A percentile compares a stretch with the other conserved stretches of the same genome.
These are phyloP conservation scores for Mastomys natalensis DNA, from an alignment of 2,113 vertebrate genomes.

Conservation along the genomic window DNA sequence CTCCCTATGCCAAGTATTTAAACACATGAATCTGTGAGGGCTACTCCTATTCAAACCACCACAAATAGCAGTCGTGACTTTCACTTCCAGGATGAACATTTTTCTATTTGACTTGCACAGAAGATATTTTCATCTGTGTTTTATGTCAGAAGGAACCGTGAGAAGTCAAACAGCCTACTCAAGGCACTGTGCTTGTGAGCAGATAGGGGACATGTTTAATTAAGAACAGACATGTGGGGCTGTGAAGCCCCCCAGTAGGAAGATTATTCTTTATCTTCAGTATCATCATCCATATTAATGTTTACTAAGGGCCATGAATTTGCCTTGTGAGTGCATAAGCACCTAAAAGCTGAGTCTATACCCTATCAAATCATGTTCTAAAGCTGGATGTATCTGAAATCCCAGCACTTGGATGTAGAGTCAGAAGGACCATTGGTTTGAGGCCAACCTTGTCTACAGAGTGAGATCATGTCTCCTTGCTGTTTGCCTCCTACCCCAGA, in stretches of 20 bases:
- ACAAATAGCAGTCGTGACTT: background rate
- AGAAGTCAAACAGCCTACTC: background rate
- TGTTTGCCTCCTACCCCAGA: background rate
- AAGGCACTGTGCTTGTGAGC: background rate
- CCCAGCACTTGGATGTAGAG: background rate
- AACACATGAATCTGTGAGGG: background rate
- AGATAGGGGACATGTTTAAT: slow-evolving; percentile 20
- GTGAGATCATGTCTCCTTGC: background rate
- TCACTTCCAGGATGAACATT: background rate
- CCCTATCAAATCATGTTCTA: background rate
- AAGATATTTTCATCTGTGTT: background rate
- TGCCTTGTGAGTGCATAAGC: background rate
- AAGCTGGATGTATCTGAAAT: background rate
- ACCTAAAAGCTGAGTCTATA: background rate
- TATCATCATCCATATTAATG: background rate
- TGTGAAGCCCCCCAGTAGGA: background rate
- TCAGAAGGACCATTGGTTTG: background rate
- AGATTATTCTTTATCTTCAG: background rate
- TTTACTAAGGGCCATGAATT: slow-evolving; percentile 1
- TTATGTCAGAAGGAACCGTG: background rate
- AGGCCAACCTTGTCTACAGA: background rate
- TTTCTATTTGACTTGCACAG: background rate
- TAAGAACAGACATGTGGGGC: background rate
- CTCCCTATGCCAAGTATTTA: background rate
- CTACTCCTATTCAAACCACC: background rate